Conservation (phyloP, 2,113 vertebrate genomes). For the Sebastes fasciatus region DNA sequence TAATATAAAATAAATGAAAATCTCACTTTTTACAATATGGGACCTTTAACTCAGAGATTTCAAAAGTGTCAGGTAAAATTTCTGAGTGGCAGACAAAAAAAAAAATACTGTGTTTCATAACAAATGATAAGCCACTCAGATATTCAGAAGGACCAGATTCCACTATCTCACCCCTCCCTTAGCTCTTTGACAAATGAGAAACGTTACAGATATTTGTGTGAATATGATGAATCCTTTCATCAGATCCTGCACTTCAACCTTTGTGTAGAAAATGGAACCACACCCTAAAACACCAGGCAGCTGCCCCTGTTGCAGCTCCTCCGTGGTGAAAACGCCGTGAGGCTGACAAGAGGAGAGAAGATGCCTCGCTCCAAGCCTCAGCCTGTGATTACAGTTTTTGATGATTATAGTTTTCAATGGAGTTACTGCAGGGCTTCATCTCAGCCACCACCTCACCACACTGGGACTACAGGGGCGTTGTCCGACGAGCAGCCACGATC, state of each 20-base stretch:
- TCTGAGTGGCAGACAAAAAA: too few relatives aligned
- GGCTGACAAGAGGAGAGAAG: slow-evolving; percentile 16
- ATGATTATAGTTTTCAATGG: slow-evolving; percentile 58
- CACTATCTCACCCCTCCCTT: neutral
- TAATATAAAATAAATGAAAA: too few relatives aligned
- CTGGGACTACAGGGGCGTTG: slow-evolving; percentile 25
- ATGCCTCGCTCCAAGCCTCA: slow-evolving; percentile 32
- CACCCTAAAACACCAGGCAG: neutral
- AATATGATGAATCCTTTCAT: neutral
- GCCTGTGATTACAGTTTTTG: slow-evolving; percentile 59
- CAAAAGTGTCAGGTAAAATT: too few relatives aligned
- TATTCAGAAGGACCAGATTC: too few relatives aligned
- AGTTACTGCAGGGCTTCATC: slow-evolving; percentile 29
- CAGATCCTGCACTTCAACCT: neutral
- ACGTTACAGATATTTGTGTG: neutral
- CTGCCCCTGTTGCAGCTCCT: neutral
- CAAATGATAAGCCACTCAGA: too few relatives aligned
- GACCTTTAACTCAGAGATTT: too few relatives aligned
- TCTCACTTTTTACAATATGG: too few relatives aligned
- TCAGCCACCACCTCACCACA: slow-evolving; percentile 29
- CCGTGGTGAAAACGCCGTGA: neutral
- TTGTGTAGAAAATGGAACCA: slow-evolving; percentile 3
- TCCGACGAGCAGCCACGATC: slow-evolving; percentile 1
- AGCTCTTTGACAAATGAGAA: neutral
- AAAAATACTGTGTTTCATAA: too few relatives aligned